These are phyloP conservation scores for Drosophila quadrilineata DNA, from an alignment of 1,140 invertebrate genomes.

Conservation along the genomic window DNA sequence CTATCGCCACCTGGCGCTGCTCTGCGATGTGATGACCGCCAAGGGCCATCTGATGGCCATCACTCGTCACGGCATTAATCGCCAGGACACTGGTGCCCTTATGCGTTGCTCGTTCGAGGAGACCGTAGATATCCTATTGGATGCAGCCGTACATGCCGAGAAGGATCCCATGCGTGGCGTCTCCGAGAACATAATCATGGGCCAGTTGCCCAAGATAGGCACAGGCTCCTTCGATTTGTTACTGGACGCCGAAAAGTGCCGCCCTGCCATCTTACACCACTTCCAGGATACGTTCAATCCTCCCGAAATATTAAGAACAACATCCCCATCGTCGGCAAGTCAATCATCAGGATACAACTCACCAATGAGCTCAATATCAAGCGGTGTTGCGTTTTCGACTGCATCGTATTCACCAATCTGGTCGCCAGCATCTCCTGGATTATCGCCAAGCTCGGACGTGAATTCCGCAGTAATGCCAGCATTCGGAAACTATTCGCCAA, in stretches of 20 bases:
- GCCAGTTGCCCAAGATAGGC: neutral
- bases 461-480: too few species aligned
- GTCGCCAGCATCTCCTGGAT: conserved; percentile 90
- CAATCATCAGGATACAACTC: conserved; percentile 95
- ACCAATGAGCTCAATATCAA: conserved; percentile 97
- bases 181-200: neutral
- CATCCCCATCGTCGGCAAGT: too few species aligned
- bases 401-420: conserved; percentile 94
- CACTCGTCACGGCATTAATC: conserved; percentile 98
- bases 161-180: neutral
- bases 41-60: neutral
- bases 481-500: too few species aligned
- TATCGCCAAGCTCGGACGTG: conserved; percentile 89
- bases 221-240: conserved; percentile 94
- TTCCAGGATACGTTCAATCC: conserved; percentile 95
- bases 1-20: conserved; percentile 98
- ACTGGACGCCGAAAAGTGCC: conserved; percentile 99
- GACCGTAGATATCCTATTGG: neutral
- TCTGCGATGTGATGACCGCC: conserved; percentile 96
- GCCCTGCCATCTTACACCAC: conserved; percentile 97
- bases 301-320: too few species aligned
- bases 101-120: conserved; percentile 82
- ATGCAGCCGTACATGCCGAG: neutral
- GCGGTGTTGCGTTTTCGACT: conserved; percentile 96
- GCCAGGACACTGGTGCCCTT: conserved; percentile 99